phyloP scores from a whole-genome alignment of 2,797 vertebrate species.

The Sebastes aleutianus region DNA sequence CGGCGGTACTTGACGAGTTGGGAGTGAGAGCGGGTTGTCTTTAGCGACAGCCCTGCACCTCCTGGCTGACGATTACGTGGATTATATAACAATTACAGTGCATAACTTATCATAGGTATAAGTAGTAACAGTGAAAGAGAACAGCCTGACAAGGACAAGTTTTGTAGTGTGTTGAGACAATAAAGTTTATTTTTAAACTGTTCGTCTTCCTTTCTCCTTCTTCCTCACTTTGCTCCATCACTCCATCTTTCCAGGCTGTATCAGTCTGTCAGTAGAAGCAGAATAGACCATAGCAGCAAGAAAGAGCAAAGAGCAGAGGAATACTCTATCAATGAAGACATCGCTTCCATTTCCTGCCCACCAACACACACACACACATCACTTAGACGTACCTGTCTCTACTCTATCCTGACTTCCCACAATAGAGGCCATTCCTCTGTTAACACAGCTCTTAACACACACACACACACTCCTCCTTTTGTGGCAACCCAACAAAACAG shows the following conservation, averaged over 20 bases:
- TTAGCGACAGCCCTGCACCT: too few relatives aligned
- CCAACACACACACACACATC: neutral
- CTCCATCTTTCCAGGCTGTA: neutral
- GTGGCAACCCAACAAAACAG: conserved; percentile 11
- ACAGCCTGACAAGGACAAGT: neutral
- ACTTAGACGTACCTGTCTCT: neutral
- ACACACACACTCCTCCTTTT: conserved; percentile 11
- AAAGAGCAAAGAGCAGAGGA: conserved; percentile 22
- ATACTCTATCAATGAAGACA: conserved; percentile 19
- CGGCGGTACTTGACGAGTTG: too few relatives aligned
- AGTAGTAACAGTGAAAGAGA: neutral
- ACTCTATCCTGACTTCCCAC: conserved; percentile 1
- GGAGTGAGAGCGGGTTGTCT: too few relatives aligned
- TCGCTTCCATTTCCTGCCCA: conserved; percentile 37
- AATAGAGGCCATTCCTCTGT: conserved; percentile 51
- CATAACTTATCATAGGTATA: too few relatives aligned
- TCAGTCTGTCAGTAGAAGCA: conserved; percentile 42
- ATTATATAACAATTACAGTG: too few relatives aligned
- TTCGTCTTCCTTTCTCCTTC: neutral
- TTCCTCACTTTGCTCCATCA: neutral
- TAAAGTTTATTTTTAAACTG: too few relatives aligned
- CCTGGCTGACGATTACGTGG: too few relatives aligned
- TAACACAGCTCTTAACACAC: conserved; percentile 40
- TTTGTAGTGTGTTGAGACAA: neutral
- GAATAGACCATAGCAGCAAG: conserved; percentile 2